Evolutionary conservation across 2,113 vertebrate species (phyloP).

Genomic region (Scopus umbretta): DNA sequence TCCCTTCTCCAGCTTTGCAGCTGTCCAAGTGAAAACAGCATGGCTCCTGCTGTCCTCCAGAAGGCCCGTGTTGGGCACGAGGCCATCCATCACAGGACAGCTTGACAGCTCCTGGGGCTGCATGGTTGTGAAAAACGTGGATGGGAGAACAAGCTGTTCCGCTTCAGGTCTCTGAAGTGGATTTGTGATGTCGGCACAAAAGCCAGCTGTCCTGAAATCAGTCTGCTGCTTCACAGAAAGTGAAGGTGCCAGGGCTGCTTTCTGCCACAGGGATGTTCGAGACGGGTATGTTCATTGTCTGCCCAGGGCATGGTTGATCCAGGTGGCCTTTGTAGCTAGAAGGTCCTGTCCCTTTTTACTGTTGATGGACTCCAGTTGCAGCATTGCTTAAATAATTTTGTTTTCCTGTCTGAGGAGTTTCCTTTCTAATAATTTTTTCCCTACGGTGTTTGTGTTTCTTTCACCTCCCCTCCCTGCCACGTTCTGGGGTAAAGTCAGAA

Average conservation of each 20-base stretch:
- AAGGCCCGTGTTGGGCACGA: neutral
- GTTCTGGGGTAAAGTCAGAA: neutral
- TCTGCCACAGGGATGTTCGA: neutral
- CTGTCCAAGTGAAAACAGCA: neutral
- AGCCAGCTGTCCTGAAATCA: neutral
- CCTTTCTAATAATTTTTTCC: neutral
- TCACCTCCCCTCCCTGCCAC: neutral
- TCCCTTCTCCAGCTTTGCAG: neutral
- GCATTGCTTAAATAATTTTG: neutral
- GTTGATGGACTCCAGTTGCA: neutral
- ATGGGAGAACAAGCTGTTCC: conserved; percentile 29
- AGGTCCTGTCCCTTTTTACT: neutral
- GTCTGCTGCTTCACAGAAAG: neutral
- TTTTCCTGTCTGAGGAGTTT: neutral
- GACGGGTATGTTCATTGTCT: neutral
- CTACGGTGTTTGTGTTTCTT: neutral
- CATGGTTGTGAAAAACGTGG: neutral
- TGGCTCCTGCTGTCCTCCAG: neutral
- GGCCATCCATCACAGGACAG: neutral
- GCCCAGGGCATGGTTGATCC: neutral
- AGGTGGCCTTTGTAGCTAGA: neutral
- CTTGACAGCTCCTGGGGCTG: neutral
- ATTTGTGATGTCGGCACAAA: neutral
- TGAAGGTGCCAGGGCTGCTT: neutral
- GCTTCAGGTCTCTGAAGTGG: neutral